Conservation (phyloP, 2,888 invertebrate species). For the Ichneumon xanthorius region DNA sequence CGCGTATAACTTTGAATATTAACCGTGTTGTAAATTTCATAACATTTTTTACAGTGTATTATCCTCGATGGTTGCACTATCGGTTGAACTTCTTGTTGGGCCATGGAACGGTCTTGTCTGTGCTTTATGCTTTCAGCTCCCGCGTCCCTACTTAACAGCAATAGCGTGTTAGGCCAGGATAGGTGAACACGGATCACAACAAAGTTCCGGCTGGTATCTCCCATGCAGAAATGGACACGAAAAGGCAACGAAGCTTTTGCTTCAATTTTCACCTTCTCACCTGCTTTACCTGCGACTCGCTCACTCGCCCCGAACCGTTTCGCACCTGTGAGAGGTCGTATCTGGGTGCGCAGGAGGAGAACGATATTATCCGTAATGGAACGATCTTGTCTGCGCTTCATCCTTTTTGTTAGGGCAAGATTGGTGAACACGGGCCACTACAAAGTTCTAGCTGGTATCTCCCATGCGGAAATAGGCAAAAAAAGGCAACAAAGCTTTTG, state of each 20-base stretch:
- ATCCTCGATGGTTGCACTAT: slow-evolving; percentile 73
- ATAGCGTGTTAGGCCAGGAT: no score
- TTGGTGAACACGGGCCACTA: no score
- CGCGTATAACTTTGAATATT: no score
- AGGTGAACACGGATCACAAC: no score
- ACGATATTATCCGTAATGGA: neutral
- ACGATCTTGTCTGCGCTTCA: slow-evolving; percentile 2
- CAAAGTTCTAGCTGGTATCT: no score
- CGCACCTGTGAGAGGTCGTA: no score
- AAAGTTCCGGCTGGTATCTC: no score
- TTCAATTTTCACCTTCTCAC: slow-evolving; percentile 4
- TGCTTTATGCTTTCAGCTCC: slow-evolving; percentile 13
- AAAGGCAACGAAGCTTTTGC: neutral
- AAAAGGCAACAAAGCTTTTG: neutral
- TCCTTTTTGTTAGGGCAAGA: no score
- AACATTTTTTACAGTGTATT: slow-evolving; percentile 56
- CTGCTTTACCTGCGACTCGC: neutral
- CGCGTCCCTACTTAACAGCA: neutral
- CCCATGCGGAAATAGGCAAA: no score
- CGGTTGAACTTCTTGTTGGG: slow-evolving; percentile 61
- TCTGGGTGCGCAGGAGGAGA: neutral
- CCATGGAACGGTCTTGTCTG: slow-evolving; percentile 27
- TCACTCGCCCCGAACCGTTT: neutral
- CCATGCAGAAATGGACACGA: neutral
- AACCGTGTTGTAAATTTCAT: no score